Evolutionary conservation across 2,113 vertebrate species (phyloP).

Genomic region (Phalacrocorax brasilianus): DNA sequence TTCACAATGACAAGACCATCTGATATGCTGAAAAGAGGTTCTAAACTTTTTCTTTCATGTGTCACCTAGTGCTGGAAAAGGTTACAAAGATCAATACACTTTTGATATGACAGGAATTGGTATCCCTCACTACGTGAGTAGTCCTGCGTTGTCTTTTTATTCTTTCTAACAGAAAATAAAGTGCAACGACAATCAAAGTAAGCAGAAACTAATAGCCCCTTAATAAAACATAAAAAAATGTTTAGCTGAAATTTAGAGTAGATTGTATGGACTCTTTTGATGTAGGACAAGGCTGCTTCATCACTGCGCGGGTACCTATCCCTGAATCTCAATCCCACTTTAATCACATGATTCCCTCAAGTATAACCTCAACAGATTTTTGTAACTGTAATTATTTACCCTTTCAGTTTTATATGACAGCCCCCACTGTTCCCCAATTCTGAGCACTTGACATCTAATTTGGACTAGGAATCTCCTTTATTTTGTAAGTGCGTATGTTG

Average conservation of each 20-base stretch:
- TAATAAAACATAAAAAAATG: neutral
- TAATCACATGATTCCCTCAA: neutral
- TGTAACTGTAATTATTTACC: neutral
- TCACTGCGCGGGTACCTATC: too few species aligned
- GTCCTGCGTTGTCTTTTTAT: neutral
- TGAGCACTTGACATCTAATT: neutral
- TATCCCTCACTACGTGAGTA: neutral
- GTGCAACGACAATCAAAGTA: neutral
- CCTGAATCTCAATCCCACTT: neutral
- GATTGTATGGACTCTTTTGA: neutral
- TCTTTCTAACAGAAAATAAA: neutral
- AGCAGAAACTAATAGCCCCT: neutral
- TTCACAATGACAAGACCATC: neutral
- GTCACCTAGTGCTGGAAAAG: neutral
- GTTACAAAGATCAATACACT: neutral
- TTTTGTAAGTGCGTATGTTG: neutral
- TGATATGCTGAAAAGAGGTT: neutral
- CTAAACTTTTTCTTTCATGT: neutral
- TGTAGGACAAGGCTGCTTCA: neutral
- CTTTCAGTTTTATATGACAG: neutral
- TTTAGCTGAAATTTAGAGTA: neutral
- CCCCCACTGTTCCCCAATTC: neutral
- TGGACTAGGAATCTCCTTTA: neutral
- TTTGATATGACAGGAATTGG: neutral
- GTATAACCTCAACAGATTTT: neutral